Percentiles rank a stretch among this genome's conserved stretches.
phyloP scores from a whole-genome alignment of 2,797 vertebrate genomes.

The Acanthurus lineatus region DNA sequence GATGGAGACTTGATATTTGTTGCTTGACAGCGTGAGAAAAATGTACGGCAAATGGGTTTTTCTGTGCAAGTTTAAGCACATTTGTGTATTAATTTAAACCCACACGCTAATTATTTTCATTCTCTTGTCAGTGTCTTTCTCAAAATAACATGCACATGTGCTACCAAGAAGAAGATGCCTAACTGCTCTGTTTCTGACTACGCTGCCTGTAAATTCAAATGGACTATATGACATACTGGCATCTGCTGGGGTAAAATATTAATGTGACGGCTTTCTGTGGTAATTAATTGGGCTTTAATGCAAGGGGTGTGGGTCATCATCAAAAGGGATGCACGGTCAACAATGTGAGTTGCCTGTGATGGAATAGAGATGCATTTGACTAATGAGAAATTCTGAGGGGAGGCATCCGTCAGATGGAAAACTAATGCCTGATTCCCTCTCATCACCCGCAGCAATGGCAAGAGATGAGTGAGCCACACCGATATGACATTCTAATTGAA shows the following conservation, averaged over 20 bases:
- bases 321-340: conserved; percentile 53
- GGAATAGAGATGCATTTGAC: conserved; percentile 65
- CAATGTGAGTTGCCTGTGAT: conserved; percentile 51
- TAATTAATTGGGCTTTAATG: conserved; percentile 66
- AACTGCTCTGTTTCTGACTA: neutral
- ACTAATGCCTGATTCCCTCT: conserved; percentile 44
- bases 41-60: neutral
- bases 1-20: conserved; percentile 34
- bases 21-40: neutral
- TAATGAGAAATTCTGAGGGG: conserved; percentile 65
- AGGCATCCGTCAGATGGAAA: conserved; percentile 64
- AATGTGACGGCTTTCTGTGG: conserved; percentile 39
- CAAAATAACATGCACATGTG: neutral
- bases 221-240: conserved; percentile 25
- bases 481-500: conserved; percentile 72
- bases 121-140: conserved; percentile 8
- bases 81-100: neutral
- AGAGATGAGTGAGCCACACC: conserved; percentile 42
- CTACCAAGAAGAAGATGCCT: neutral
- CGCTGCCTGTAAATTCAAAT: conserved; percentile 15
- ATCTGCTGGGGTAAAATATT: conserved; percentile 53
- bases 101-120: conserved; percentile 15
- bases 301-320: conserved; percentile 52
- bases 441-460: conserved; percentile 51
- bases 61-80: neutral